Evolutionary conservation across 2,797 vertebrate genomes (phyloP), one percentile per base, ranked within the genome.

Genomic region (Gila robusta): DNA sequence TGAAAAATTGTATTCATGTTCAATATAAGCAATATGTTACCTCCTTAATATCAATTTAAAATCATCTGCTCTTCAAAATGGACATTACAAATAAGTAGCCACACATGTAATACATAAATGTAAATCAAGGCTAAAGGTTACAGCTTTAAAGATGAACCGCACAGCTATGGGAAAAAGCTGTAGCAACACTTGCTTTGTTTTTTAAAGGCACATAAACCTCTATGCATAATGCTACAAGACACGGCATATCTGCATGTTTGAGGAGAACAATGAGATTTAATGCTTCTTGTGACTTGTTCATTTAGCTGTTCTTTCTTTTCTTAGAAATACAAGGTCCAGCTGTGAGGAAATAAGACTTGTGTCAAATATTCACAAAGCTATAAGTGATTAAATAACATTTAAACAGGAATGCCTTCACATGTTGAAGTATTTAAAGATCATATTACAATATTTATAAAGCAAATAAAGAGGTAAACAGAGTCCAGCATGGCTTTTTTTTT

Each of bases 201-300:
- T 89, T 93, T 41, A 91, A 96, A 96, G 95, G 95, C 95, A 96
- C 94, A 93, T 81, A 89, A 81, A 95, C 92, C 92, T 94, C 93
- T 92, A 91, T 90, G 93, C 92, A 91, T 90, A 92, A 90, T 84
- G 92, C 91, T 92, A 93, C 89, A 35, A 72, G 39, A 83, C 78
- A 81, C 69, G 52, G 81, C 62, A 85, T 69, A 70, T 78, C 72
- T 44, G 54, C 56, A 70, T 87, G 78, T 84, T 84, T 80, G 69
- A 70, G 66, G 72, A 62, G 19, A 35, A 66, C 47, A 77, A 37
- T 81, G 83, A 91, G 84, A 79, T 78, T 21, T 54, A 79, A 87
- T 81, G 84, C 73, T 54, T 69, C 59, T 71, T 86, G 64, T 23
- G 76, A 37, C 67, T 35, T 70, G n/a, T 69, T 59, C 76, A 47